These are phyloP conservation scores for Myotis vivesi DNA, from an alignment of 2,797 vertebrate genomes.

Conservation along the genomic window DNA sequence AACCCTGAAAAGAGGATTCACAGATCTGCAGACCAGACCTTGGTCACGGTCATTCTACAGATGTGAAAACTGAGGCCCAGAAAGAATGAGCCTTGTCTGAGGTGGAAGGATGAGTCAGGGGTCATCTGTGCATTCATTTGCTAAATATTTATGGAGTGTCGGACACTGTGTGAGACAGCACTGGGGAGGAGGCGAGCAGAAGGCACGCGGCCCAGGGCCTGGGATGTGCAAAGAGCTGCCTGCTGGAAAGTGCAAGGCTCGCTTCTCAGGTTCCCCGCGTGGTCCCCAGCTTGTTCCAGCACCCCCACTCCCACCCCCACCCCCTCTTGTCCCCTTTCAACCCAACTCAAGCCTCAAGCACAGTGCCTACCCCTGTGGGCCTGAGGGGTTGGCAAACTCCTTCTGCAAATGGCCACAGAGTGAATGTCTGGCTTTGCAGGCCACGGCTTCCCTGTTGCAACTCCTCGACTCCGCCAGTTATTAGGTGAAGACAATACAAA, in stretches of 20 bases:
- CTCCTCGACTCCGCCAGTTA: fast-evolving
- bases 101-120: not conserved
- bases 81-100: not conserved
- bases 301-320: no score
- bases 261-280: not conserved
- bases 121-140: fast-evolving
- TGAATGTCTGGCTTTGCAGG: not conserved
- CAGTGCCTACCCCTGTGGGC: not conserved
- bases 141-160: fast-evolving
- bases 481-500: not conserved
- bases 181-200: not conserved
- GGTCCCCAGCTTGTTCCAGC: not conserved
- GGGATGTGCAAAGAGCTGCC: not conserved
- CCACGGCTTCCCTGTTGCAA: fast-evolving
- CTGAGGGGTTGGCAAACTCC: not conserved
- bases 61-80: not conserved
- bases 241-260: fast-evolving
- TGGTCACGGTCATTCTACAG: not conserved
- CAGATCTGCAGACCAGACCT: not conserved
- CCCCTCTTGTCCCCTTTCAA: not conserved
- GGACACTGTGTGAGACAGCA: fast-evolving
- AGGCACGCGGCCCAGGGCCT: fast-evolving
- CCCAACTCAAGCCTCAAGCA: not conserved
- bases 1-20: not conserved
- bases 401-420: not conserved